Evolutionary conservation across 92 coral and sea anemone genomes (phyloP), one percentile per base, ranked within the genome.

Genomic region (Zoanthus solanderi): DNA sequence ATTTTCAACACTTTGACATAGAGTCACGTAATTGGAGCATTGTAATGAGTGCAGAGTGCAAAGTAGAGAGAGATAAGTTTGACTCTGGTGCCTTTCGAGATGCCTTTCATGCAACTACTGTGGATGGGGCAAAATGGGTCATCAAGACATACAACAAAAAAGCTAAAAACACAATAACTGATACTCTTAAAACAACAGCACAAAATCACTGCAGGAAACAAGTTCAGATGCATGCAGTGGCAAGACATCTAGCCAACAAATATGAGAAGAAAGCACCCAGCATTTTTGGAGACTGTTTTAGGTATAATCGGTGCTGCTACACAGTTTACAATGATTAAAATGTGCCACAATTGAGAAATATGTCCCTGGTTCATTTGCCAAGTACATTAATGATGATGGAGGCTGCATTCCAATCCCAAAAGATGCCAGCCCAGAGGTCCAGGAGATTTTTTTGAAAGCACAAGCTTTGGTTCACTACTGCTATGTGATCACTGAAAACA

Each of bases 211-310:
- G 87, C 47, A 68, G 91, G 34, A 91, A 91, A 34, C 91, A 91
- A 72, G 92, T 92, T 32, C 92, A 92, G 67, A 92, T 92, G 92
- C 92, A 92, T 85, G 92, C 72, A 58, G 94, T 91, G 8, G 92
- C 94, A 30, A 88, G 92, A 76, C 89, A 91, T 48, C 17, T 91
- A 61, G 85, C 94, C 73, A 91, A 91, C 52, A 88, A 79, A 71
- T 88, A 88, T 30, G 65, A 78, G 71, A 32, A 82, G 30, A 79
- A 81, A 72, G 90, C 78, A 17, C 90, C 92, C 37, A 16, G 14
- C 46, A 57, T 88, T 58, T 83, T 91, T 85, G 90, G 92, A 84
- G 30, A 88, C 78, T 91, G 91, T 88, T 88, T 91, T 52, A 58
- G 85, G 89, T 91, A 91, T 75, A 92, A 92, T 74, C 89, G 54